Base-by-base conservation (phyloP, 2,888 invertebrate species). In the Sinohyriopsis cumingii region DNA sequence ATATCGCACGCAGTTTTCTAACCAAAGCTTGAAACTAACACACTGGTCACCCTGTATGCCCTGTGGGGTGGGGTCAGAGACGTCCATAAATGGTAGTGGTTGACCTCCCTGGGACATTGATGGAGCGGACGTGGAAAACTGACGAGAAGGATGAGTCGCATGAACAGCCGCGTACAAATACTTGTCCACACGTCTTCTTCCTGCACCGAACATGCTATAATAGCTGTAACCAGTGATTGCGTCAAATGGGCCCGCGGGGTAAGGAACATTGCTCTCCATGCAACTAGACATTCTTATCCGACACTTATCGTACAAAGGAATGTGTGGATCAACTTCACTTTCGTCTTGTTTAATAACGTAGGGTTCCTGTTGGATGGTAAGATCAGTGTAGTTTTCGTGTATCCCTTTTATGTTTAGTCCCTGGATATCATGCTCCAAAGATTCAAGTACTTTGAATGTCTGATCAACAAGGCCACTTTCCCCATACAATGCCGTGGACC, bases 41-140 rank as follows among this genome's bases (percentile, higher is more conserved):
- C 86, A 86, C 63, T 86, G 84, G n/a, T 83, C 83, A 1, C 87
- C 87, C 73, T 88, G 86, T 9, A 87, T 76, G 12, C 87, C 87
- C 70, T 88, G 87, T 0, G 86, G 85, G 57, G 81, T 81, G 0
- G 84, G 85, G 54, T 73, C 73, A 7, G 64, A 45, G 0, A 71
- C 60, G 24, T 55, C 19, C 19, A 67, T 53, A 20, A 63, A 64
- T n/a, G 24, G n/a, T n/a, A 33, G 18, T 1, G 65, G 55, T 54
- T 77, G 73, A 19, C 71, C 62, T 53, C 73, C 75, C 57, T 77
- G 75, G 9, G 28, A 55, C 15, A 19, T 22, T 3, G 6, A 3
- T 28, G 18, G 18, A 4, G 62, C 12, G 55, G 67, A 62, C 5
- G 65, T 72, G 20, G 72, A 63, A 55, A 77, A 69, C 15, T 77